Percentiles rank a stretch among this genome's conserved stretches.
Conservation (phyloP, 2,797 vertebrate species). For the Anabas testudineus region DNA sequence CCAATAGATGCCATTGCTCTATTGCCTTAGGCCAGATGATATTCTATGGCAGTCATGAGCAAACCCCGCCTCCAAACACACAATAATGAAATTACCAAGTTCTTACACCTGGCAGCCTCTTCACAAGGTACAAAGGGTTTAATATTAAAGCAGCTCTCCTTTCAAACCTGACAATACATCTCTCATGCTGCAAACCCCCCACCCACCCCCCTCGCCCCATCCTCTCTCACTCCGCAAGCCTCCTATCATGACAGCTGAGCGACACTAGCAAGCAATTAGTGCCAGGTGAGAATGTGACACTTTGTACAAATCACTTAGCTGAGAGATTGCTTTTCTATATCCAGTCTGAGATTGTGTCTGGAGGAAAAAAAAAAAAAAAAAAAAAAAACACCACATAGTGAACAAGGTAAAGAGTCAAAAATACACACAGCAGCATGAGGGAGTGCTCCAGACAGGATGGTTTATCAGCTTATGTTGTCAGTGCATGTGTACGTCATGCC, state of each 20-base stretch:
- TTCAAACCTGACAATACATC: slow-evolving; percentile 26
- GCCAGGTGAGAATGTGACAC: slow-evolving; percentile 73
- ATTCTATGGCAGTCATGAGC: slow-evolving; percentile 35
- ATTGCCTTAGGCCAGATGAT: slow-evolving; percentile 40
- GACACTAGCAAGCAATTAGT: slow-evolving; percentile 72
- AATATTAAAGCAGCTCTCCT: slow-evolving; percentile 23
- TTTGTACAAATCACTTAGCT: slow-evolving; percentile 78
- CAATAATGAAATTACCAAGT: slow-evolving; percentile 4
- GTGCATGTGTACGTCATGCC: neutral
- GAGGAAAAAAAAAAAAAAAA: slow-evolving; percentile 12
- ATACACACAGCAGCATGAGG: neutral
- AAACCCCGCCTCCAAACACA: neutral
- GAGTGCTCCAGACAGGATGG: too few species aligned
- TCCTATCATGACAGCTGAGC: slow-evolving; percentile 58
- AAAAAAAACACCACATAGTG: neutral
- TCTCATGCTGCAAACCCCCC: slow-evolving; percentile 5
- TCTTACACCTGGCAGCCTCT: slow-evolving; percentile 13
- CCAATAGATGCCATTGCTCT: slow-evolving; percentile 9
- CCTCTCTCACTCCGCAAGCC: slow-evolving; percentile 29
- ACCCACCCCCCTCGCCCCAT: neutral
- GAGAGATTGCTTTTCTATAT: slow-evolving; percentile 73
- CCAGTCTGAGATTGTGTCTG: slow-evolving; percentile 58
- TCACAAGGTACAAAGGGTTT: slow-evolving; percentile 17
- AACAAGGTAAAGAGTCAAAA: neutral
- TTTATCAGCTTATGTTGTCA: neutral